Evolutionary conservation across 2,113 vertebrate species (phyloP).

Genomic region (human (Homo sapiens)): GRCh38 chr1:63471001-63471500

Average conservation of each 20-base stretch:
- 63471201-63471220: not conserved
- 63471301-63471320: too few relatives aligned
- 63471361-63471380: too few relatives aligned
- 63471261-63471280: too few relatives aligned
- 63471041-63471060: not conserved
- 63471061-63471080: not conserved
- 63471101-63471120: not conserved
- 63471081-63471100: not conserved
- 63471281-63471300: too few relatives aligned
- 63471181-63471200: not conserved
- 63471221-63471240: not conserved
- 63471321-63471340: too few relatives aligned
- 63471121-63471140: not conserved
- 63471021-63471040: not conserved
- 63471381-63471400: too few relatives aligned
- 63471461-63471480: too few relatives aligned
- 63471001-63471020: not conserved
- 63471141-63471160: not conserved
- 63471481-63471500: too few relatives aligned
- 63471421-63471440: too few relatives aligned
- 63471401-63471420: too few relatives aligned
- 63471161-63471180: not conserved
- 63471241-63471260: not conserved
- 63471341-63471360: too few relatives aligned
- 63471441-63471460: too few relatives aligned